A percentile compares a stretch with the other conserved stretches of the same genome.
Evolutionary conservation across 2,888 invertebrate genomes (phyloP).

Genomic region (Apantesis nais): DNA sequence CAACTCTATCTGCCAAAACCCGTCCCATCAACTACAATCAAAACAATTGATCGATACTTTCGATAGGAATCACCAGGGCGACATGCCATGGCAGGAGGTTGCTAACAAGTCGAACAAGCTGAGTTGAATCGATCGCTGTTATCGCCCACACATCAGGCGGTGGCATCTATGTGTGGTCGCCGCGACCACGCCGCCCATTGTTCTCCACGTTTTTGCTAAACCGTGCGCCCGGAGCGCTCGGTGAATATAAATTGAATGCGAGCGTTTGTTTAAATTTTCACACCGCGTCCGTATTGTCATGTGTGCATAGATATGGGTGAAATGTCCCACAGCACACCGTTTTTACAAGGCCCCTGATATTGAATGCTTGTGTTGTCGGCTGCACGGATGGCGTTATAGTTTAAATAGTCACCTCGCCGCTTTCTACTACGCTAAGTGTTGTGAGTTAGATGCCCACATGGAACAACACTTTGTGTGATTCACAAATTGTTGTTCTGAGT

Average conservation of each 20-base stretch:
- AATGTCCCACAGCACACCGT: slow-evolving; percentile 41
- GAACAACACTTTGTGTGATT: too few species aligned
- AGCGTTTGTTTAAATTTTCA: slow-evolving; percentile 69
- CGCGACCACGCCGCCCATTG: slow-evolving; percentile 51
- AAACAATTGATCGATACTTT: slow-evolving; percentile 56
- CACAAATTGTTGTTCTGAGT: too few species aligned
- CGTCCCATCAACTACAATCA: slow-evolving; percentile 38
- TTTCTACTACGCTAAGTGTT: too few species aligned
- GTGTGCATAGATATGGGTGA: slow-evolving; percentile 54
- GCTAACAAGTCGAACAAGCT: slow-evolving; percentile 43
- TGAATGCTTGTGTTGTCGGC: slow-evolving; percentile 25
- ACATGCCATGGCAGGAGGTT: slow-evolving; percentile 62
- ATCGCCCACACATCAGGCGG: slow-evolving; percentile 58
- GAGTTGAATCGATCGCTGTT: slow-evolving; percentile 69
- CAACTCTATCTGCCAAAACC: slow-evolving; percentile 13
- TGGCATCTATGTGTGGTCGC: slow-evolving; percentile 51
- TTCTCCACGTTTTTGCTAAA: slow-evolving; percentile 54
- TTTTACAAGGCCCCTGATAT: slow-evolving; percentile 32
- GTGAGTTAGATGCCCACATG: too few species aligned
- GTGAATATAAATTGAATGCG: slow-evolving; percentile 70
- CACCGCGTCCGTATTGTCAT: slow-evolving; percentile 54
- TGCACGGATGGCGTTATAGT: too few species aligned
- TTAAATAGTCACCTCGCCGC: too few species aligned
- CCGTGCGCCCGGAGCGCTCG: slow-evolving; percentile 55
- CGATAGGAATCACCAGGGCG: slow-evolving; percentile 66